Evolutionary conservation across 1,140 invertebrate genomes (phyloP), one percentile per base, ranked within the genome.

Genomic region (Acromyrmex charruanus): DNA sequence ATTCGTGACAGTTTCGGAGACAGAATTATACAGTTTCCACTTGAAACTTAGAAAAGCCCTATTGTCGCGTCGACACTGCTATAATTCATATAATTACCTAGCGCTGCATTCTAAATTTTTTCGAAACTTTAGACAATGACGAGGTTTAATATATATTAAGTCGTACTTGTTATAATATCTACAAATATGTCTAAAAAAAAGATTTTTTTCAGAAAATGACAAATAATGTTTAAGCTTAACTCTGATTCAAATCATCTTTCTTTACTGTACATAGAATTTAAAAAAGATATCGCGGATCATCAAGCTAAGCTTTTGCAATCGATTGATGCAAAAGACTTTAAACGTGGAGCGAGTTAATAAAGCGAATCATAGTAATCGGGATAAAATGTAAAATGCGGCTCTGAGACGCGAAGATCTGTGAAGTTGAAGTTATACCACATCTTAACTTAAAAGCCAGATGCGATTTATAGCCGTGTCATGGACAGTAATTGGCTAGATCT

Each of bases 401-500:
- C n/a, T 4, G 25, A 25, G 25, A 25, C 25, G 31, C 39, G n/a
- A 75, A 53, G 39, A 14, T n/a, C 58, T 28, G 35, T 39, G 69
- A 51, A 53, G 28, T 51, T 44, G 28, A 49, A 72, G 25, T 82
- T 72, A 31, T 58, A 44, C 4, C 53, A 25, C 53, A 3, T 61
- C 55, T 58, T 9, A 44, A 49, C 44, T 75, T 49, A 74, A 84
- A 75, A 84, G 18, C 10, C 68, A 58, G 80, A 74, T 69, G 28
- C 79, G 10, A 81, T 35, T 71, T 71, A 81, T 68, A 31, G 49
- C 16, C 35, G 21, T n/a, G 75, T 65, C 75, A 25, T 59, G 21
- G 49, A 4, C 14, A 35, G 44, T 84, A 84, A 84, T 84, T 84
- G 55, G 25, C 68, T 61, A 18, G 69, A 84, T 84, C 55, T 84